Base-by-base conservation (phyloP, 2,113 vertebrate species). In the Takifugu bimaculatus region DNA sequence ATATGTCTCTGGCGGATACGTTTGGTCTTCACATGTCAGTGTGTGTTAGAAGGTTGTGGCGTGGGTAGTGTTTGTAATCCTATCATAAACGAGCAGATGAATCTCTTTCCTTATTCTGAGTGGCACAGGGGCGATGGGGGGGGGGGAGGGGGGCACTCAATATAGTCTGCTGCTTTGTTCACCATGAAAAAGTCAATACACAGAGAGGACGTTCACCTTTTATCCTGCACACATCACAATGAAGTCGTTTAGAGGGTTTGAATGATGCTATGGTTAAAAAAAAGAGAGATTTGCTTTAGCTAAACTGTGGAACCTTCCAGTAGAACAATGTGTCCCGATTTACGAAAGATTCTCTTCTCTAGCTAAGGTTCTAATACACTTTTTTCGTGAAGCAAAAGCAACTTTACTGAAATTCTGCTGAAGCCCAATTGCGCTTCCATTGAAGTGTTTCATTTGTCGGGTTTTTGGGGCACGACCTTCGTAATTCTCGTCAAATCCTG, bases 1-100 rank as follows among this genome's bases (percentile, higher is more conserved):
- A 15, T 60, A 51, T 54, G 57, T 80, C 64, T 75, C 78, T 69
- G 6, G 72, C 72, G 35, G 50, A 75, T 69, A 66, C 60, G 52
- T 59, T 65, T 57, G 66, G 57, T 72, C 42, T 64, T 65, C 62
- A 13, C 44, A 26, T 50, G 15, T 44, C 26, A 45, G 26, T 49
- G 27, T 39, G 26, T 12, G 39, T 54, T 29, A 42, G 65, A 60
- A n/a, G 2, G 26, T 32, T 50, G 14, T 25, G 20, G 3, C 2
- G 6, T 50, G 26, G 60, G 29, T 13, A 3, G 20, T 25, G 27
- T 63, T 62, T 75, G 53, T 5, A 56, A 42, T 15, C 6, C 26
- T 25, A 65, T 59, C 51, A 54, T 29, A 47, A 65, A 63, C 70
- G 12, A 45, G 63, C 57, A 79, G 55, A 80, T 58, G 2, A 67